Conservation (phyloP, 2,888 invertebrate species). For the Calameuta pallipes region DNA sequence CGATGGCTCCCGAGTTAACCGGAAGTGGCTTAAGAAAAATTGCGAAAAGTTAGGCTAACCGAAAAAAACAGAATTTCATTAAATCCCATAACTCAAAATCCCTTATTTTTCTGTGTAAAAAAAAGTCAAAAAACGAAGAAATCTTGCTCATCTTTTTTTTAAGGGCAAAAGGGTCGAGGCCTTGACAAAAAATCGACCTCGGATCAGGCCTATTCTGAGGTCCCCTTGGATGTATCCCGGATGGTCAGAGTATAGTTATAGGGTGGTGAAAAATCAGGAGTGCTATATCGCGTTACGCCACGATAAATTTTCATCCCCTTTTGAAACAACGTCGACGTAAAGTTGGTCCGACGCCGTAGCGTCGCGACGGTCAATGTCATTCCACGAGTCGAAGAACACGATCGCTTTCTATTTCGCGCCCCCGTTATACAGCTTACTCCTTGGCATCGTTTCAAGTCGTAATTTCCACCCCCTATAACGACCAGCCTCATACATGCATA, state of each 20-base stretch:
- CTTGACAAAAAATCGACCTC: not conserved
- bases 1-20: not conserved
- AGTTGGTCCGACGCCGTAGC: constrained; percentile 16
- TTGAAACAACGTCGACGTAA: not conserved
- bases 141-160: not conserved
- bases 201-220: not conserved
- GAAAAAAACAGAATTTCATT: not conserved
- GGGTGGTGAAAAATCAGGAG: not conserved
- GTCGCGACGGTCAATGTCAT: constrained; percentile 25
- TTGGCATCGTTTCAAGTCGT: no score
- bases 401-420: not conserved
- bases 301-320: not conserved
- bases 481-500: no score
- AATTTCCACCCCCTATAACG: no score
- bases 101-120: not conserved
- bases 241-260: not conserved
- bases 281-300: not conserved
- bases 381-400: not conserved
- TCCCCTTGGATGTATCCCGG: not conserved
- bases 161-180: not conserved
- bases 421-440: no score
- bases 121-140: not conserved
- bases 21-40: not conserved
- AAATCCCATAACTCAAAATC: not conserved
- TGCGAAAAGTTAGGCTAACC: not conserved